Evolutionary conservation across 2,113 vertebrate species (phyloP), one percentile per base, ranked within the genome.

Genomic region (Ranitomeya imitator): DNA sequence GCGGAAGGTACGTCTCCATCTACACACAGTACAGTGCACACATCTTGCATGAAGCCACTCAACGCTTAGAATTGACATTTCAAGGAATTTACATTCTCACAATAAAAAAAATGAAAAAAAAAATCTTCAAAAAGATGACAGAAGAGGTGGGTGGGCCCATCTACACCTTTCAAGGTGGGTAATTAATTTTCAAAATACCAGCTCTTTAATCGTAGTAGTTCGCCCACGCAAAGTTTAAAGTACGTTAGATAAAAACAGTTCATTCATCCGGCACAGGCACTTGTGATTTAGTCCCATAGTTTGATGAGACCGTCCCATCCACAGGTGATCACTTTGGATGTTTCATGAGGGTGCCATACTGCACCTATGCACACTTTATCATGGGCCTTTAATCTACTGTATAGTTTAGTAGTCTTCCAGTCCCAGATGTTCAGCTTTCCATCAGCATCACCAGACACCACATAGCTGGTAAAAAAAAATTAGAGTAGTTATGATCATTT

Each of bases 321-420:
- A 0, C 98, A 99, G 0, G 98, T 99, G 90, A 99, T 98, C 89
- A 99, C 98, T 94, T 99, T 99, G 69, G 98, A 99, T 21, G 98
- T 99, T 92, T 99, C 98, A 0, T 99, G 98, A 0, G 98, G 98
- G 51, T 99, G 98, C 98, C 98, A 99, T 85, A 99, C 95, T 6
- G 98, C 98, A 6, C 98, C 97, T 10, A 99, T 99, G 91, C 98
- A 99, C 90, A 99, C 98, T 92, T 98, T 99, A 91, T 99, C 98
- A 0, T 99, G 98, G 13, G 98, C 98, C 92, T 99, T 99, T 90
- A 99, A 96, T 63, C 98, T 95, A 91, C 98, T 98, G 91, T 99
- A 99, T 79, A 99, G 97, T 90, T 99, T 99, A 60, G 98, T 99
- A 13, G 98, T 99, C 94, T 99, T 99, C 98, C 98, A 99, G 92